Conservation (phyloP, 92 coral and sea anemone species). For the Epizoanthus scotinus region DNA sequence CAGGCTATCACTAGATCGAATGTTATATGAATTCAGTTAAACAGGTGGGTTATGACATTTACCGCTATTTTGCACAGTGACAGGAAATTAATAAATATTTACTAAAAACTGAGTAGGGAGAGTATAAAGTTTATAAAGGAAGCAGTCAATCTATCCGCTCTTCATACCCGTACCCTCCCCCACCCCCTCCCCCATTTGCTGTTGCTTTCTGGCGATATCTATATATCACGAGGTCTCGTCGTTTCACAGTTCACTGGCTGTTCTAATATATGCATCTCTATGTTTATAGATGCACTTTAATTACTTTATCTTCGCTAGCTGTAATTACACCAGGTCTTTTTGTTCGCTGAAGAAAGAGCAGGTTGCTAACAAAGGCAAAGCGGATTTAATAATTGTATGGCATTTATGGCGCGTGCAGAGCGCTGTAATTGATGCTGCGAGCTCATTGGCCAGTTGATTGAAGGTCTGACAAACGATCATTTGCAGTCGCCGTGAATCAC, state of each 20-base stretch:
- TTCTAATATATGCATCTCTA: not conserved
- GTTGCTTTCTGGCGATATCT: too few species aligned
- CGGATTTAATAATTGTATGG: too few species aligned
- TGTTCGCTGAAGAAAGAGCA: not conserved
- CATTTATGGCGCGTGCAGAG: not conserved
- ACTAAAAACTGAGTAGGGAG: too few species aligned
- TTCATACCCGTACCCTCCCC: too few species aligned
- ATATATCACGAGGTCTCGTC: not conserved
- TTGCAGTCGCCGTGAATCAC: not conserved
- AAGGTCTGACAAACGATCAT: not conserved
- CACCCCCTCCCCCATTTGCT: too few species aligned
- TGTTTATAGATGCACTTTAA: conserved; percentile 13
- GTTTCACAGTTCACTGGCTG: not conserved
- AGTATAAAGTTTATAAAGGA: too few species aligned
- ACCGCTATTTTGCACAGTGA: too few species aligned
- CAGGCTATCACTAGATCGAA: too few species aligned
- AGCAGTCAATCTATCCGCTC: too few species aligned
- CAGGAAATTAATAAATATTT: too few species aligned
- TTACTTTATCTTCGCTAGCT: not conserved
- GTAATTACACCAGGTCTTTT: conserved; percentile 3
- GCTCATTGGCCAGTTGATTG: conserved; percentile 26
- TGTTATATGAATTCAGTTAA: too few species aligned
- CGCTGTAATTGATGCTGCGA: not conserved
- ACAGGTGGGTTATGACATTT: too few species aligned
- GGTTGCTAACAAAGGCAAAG: not conserved